Base-by-base conservation (phyloP, 2,888 invertebrate species). In the Drosophila mimetica region DNA sequence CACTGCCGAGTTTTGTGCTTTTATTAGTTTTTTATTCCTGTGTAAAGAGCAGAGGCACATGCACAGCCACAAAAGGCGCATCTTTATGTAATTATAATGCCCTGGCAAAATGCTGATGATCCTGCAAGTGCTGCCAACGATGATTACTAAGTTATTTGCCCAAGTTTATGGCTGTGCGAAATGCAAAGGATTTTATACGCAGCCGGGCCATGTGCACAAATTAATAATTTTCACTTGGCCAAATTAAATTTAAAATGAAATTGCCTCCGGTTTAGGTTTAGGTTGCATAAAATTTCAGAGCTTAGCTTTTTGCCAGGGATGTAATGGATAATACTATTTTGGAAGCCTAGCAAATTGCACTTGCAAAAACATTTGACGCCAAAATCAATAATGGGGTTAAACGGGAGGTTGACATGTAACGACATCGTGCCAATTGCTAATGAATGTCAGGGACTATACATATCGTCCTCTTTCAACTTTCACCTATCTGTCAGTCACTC, bases 81-180 rank as follows among this genome's bases (percentile, higher is more conserved):
- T 47, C 75, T 70, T 74, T 81, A 75, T 73, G 58, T 82, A 85
- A 85, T 82, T 82, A 85, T 85, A 85, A 77, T 81, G 80, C 76
- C 41, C 74, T 46, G 66, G 61, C 71, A 71, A 78, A 81, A 76
- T 78, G 77, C 64, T 69, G 71, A 60, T 75, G 70, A 67, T 61
- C 47, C 61, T 67, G 71, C 63, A 65, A 60, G 57, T 59, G 52
- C 36, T 64, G 46, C 41, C 71, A 37, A 52, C 65, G 58, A 61
- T 78, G 61, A 63, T 79, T 80, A 48, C 54, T 52, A 76, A 64
- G 57, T 74, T 81, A 78, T 81, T 79, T 82, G 71, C 71, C 61
- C 63, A 73, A 85, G 60, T 82, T 82, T 82, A 82, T 77, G 85
- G 74, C 72, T 73, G 54, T 60, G 75, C 75, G 67, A 75, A 82